Evolutionary conservation across 2,113 vertebrate species (phyloP).

Genomic region (Camelus bactrianus): DNA sequence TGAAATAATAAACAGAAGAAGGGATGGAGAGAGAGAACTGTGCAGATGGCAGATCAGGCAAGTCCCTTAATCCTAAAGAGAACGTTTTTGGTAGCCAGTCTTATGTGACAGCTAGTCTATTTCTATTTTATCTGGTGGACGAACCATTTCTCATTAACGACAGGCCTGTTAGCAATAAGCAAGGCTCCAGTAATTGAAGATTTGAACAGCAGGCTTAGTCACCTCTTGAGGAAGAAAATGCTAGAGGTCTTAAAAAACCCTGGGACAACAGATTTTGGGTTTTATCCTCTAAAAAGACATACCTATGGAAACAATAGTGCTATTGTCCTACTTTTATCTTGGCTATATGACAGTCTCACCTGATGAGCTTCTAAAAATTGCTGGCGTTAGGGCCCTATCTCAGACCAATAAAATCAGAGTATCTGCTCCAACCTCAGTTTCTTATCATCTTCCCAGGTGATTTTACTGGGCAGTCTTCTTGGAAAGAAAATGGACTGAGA

Average conservation of each 20-base stretch:
- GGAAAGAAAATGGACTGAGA: neutral
- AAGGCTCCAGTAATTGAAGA: slow-evolving; percentile 30
- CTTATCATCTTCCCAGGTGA: neutral
- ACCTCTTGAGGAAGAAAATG: slow-evolving; percentile 5
- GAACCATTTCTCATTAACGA: slow-evolving; percentile 60
- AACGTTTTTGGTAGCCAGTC: slow-evolving; percentile 1
- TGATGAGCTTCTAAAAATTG: neutral
- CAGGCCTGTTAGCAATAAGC: slow-evolving; percentile 42
- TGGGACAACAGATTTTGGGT: neutral
- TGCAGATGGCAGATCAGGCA: neutral
- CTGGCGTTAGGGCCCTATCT: neutral
- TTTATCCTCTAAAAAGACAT: neutral
- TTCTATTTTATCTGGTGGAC: slow-evolving; percentile 49
- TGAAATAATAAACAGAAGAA: slow-evolving; percentile 9
- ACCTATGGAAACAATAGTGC: neutral
- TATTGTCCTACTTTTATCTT: neutral
- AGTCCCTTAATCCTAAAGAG: slow-evolving; percentile 40
- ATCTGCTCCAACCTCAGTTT: neutral
- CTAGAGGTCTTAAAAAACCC: slow-evolving; percentile 12
- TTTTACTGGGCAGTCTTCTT: neutral
- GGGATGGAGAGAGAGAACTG: neutral
- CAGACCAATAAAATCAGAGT: slow-evolving; percentile 20
- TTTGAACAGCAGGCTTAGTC: slow-evolving; percentile 37
- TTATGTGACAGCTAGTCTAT: neutral
- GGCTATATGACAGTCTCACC: neutral